A percentile compares a stretch with the other conserved stretches of the same genome.
phyloP scores from a whole-genome alignment of 1,140 invertebrate species.

The Coptotermes formosanus region DNA sequence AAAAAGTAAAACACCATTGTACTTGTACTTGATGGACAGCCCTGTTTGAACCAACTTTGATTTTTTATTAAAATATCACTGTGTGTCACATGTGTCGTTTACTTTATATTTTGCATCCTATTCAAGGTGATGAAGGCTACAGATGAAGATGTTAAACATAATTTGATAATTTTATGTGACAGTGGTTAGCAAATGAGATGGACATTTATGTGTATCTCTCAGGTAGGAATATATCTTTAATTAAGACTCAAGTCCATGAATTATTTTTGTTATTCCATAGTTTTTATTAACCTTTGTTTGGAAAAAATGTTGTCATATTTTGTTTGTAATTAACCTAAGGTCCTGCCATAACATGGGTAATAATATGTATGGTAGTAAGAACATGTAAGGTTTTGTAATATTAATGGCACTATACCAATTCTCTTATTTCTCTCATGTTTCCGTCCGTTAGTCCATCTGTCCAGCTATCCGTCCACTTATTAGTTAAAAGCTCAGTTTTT shows the following conservation, averaged over 20 bases:
- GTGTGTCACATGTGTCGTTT: no score
- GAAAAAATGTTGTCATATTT: neutral
- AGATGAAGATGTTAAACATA: neutral
- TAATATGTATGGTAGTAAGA: neutral
- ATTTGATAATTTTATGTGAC: neutral
- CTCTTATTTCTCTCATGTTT: neutral
- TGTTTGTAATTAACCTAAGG: neutral
- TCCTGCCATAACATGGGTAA: neutral
- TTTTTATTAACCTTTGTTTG: neutral
- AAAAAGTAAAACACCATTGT: no score
- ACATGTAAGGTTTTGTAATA: neutral
- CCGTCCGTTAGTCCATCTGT: conserved; percentile 3
- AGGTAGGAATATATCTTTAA: neutral
- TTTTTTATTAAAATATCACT: no score
- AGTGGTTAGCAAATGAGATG: neutral
- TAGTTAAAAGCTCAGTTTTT: neutral
- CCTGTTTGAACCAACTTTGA: no score
- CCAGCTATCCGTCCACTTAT: neutral
- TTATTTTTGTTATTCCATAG: neutral
- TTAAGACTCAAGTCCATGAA: neutral
- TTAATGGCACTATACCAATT: neutral
- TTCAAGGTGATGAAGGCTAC: no score
- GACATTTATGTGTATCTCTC: neutral
- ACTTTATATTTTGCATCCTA: no score
- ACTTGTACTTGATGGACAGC: no score